Percentiles rank a stretch among this genome's conserved stretches.
These are phyloP conservation scores for Notospermus geniculatus DNA, from an alignment of 1,140 invertebrate species.

Conservation along the genomic window DNA sequence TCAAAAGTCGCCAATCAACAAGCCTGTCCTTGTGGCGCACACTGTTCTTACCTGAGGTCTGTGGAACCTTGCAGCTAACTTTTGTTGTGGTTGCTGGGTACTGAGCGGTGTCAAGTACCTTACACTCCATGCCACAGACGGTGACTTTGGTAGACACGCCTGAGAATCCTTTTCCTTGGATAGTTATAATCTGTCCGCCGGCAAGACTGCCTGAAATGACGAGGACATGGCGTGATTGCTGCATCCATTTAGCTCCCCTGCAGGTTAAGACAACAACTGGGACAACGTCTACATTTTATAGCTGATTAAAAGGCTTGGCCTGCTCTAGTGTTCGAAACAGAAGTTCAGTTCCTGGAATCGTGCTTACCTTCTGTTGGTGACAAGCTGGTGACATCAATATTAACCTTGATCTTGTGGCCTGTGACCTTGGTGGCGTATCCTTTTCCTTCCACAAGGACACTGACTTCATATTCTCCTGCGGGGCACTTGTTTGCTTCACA, in stretches of 20 bases:
- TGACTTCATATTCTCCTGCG: neutral
- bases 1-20: neutral
- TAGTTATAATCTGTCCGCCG: conserved; percentile 35
- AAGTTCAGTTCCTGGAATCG: neutral
- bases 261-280: neutral
- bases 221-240: neutral
- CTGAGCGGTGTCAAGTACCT: neutral
- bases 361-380: neutral
- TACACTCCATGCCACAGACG: conserved; percentile 33
- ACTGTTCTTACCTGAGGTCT: neutral
- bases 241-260: neutral
- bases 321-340: neutral
- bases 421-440: neutral
- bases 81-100: neutral
- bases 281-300: neutral
- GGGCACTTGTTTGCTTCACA: neutral
- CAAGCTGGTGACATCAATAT: neutral
- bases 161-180: conserved; percentile 37
- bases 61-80: neutral
- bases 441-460: conserved; percentile 1
- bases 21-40: neutral
- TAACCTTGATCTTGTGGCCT: neutral
- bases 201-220: conserved; percentile 24
- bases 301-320: neutral
- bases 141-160: conserved; percentile 22